A percentile compares a stretch with the other conserved stretches of the same genome.
Conservation (phyloP, 2,797 vertebrate genomes). For the Parauchenoglanis punctatus region DNA sequence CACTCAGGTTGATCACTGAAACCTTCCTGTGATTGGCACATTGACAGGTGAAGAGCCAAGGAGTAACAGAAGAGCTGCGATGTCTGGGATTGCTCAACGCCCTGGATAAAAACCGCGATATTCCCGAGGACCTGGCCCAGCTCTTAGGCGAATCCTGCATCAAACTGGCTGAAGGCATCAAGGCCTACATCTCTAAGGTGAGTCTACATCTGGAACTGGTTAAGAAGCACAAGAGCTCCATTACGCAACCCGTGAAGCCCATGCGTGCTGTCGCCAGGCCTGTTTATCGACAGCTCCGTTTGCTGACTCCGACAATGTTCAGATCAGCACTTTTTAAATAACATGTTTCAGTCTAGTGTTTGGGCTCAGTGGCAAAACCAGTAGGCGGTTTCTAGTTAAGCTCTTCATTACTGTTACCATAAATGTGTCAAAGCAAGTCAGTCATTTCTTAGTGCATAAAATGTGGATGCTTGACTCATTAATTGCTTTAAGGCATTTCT, state of each 20-base stretch:
- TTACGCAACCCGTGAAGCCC: not conserved
- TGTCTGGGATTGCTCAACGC: constrained; percentile 81
- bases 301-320: not conserved
- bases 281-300: not conserved
- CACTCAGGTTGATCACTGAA: not conserved
- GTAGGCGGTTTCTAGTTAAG: constrained; percentile 29
- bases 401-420: constrained; percentile 40
- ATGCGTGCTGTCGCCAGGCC: not conserved
- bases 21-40: constrained; percentile 17
- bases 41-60: constrained; percentile 79
- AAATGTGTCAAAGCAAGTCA: constrained; percentile 56
- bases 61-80: constrained; percentile 80
- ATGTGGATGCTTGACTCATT: constrained; percentile 48
- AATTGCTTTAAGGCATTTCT: constrained; percentile 46
- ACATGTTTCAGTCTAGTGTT: not conserved
- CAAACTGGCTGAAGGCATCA: constrained; percentile 84
- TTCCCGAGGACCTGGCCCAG: constrained; percentile 78
- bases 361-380: not conserved
- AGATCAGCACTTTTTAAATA: constrained; percentile 33
- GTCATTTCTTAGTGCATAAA: constrained; percentile 35
- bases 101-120: constrained; percentile 77
- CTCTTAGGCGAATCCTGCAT: constrained; percentile 82
- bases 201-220: constrained; percentile 33
- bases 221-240: not conserved
- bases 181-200: constrained; percentile 80